Base-by-base conservation (phyloP, 1,140 invertebrate species). In the Macrotrachela quadricornifera region DNA sequence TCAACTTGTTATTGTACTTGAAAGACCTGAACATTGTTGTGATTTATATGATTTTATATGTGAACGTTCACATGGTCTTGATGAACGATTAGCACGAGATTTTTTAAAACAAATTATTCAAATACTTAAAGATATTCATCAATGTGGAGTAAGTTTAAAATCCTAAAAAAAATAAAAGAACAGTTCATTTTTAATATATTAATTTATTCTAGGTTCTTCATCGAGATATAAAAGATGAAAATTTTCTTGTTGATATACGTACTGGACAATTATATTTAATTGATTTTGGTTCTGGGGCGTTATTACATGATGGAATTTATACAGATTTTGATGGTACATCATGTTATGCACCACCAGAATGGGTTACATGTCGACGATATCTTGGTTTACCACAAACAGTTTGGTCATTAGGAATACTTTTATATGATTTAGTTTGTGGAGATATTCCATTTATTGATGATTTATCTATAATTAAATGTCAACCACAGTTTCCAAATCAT, bases 1-100 rank as follows among this genome's bases (percentile, higher is more conserved):
- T 55, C 62, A 64, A 47, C 73, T 66, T 62, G 68, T 80, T 30
- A 74, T 80, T 47, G 70, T 80, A 11, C 77, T 80, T 73, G 78
- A 80, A 61, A 62, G 76, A 50, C 77, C 77, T 12, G 74, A 76
- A 49, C 70, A 71, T n/a, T 73, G 71, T 52, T 75, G 75, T 60
- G 78, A 80, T 61, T 67, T 80, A 43, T 80, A 79, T 61, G 78
- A 80, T 64, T 79, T 75, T 62, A 80, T 80, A 55, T 76, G 77
- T n/a, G 76, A 78, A 60, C 71, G 73, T 56, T 65, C 71, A 40
- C 62, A 80, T 3, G 67, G 70, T 21, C 77, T 80, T 61, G 59
- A 67, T 16, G 58, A 73, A 30, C 36, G 38, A 14, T 21, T 47
- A n/a, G 75, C 76, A 10, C 66, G 73, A 50, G 59, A 68, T 18